Evolutionary conservation across 2,113 vertebrate species (phyloP).

Genomic region (Piliocolobus tephrosceles): DNA sequence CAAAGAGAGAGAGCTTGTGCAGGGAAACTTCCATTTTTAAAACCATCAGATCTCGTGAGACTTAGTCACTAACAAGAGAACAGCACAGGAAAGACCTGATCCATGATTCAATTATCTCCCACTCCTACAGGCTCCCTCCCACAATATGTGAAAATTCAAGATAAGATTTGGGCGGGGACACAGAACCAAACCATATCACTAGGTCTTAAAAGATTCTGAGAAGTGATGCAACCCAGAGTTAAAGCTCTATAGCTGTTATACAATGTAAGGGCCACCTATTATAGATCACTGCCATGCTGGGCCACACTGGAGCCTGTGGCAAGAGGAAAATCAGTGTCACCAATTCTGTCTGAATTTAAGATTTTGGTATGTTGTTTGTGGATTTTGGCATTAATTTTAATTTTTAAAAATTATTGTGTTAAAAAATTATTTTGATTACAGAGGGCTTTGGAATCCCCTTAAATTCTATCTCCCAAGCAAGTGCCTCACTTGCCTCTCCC

Average conservation of each 20-base stretch:
- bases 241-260: background rate
- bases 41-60: no score
- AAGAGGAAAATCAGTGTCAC: background rate
- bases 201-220: background rate
- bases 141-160: no score
- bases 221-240: background rate
- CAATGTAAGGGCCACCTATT: background rate
- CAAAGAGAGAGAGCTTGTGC: no score
- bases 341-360: background rate
- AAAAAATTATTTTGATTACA: background rate
- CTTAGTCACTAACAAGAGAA: no score
- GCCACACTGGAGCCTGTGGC: fast-evolving
- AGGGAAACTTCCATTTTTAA: no score
- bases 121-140: no score
- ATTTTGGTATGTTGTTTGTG: background rate
- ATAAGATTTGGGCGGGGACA: no score
- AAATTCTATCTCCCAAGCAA: background rate
- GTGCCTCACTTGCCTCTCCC: background rate
- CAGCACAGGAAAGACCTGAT: no score
- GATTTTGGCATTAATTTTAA: background rate
- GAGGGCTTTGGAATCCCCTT: background rate
- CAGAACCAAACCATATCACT: no score
- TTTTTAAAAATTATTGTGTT: background rate
- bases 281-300: background rate
- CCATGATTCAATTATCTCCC: no score